Evolutionary conservation across 2,888 invertebrate species (phyloP).

Genomic region (Digitonthophagus gazella): DNA sequence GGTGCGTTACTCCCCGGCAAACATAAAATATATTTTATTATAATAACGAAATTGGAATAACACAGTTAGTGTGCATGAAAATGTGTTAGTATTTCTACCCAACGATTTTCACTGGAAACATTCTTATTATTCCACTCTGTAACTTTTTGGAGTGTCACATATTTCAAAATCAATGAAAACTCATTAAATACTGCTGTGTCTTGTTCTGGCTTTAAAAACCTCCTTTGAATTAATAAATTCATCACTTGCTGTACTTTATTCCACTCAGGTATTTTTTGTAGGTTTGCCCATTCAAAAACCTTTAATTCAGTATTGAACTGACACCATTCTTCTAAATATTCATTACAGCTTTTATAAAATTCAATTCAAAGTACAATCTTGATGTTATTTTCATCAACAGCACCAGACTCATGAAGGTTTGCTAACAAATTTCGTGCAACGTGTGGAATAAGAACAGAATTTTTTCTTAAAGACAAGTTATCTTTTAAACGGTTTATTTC

Average conservation of each 20-base stretch:
- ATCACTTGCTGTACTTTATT: too few species aligned
- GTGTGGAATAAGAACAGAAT: slow-evolving; percentile 31
- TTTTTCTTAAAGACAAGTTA: slow-evolving; percentile 33
- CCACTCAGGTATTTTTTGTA: too few species aligned
- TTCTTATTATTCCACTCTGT: slow-evolving; percentile 39
- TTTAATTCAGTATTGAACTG: slow-evolving; percentile 24
- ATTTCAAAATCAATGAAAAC: slow-evolving; percentile 38
- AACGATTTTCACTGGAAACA: slow-evolving; percentile 38
- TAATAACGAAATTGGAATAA: slow-evolving; percentile 12
- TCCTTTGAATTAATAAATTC: too few species aligned
- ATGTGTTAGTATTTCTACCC: slow-evolving; percentile 34
- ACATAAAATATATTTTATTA: slow-evolving; percentile 23
- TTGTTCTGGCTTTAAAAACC: too few species aligned
- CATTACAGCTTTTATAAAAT: slow-evolving; percentile 35
- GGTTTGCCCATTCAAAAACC: too few species aligned
- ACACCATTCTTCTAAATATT: slow-evolving; percentile 38
- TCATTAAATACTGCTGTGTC: too few species aligned
- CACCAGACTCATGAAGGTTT: slow-evolving; percentile 38
- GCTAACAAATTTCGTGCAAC: slow-evolving; percentile 27
- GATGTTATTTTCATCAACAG: slow-evolving; percentile 36
- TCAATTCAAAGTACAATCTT: slow-evolving; percentile 26
- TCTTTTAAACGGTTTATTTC: slow-evolving; percentile 35
- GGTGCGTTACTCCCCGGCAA: slow-evolving; percentile 20
- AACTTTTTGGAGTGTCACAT: slow-evolving; percentile 36
- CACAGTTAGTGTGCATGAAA: slow-evolving; percentile 22